Conservation (phyloP, 2,797 vertebrate species). For the Peromyscus eremicus region DNA sequence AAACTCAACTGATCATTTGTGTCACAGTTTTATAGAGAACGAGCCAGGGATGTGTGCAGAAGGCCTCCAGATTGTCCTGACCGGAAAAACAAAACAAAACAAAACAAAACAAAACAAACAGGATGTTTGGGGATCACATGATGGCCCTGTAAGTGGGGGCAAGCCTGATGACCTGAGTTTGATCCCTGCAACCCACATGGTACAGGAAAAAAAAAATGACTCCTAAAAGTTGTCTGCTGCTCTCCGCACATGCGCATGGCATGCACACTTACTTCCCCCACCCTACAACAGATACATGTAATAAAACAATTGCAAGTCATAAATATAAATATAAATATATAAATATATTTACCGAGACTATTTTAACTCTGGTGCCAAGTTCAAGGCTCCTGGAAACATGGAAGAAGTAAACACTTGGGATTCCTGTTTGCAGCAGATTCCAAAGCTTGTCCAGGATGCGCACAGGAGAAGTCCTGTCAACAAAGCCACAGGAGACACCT, state of each 20-base stretch:
- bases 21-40: neutral
- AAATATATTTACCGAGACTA: neutral
- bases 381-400: neutral
- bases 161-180: neutral
- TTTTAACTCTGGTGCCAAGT: constrained; percentile 21
- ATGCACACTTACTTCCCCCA: no score
- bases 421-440: neutral
- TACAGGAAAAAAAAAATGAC: neutral
- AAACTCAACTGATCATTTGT: neutral
- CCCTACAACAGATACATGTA: neutral
- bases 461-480: neutral
- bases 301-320: neutral
- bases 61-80: constrained; percentile 6
- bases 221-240: neutral
- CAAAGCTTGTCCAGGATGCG: neutral
- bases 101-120: no score
- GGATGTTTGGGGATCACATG: neutral
- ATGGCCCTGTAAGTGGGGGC: neutral
- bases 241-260: neutral
- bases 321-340: no score
- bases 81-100: neutral
- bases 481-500: neutral
- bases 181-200: neutral
- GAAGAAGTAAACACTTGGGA: neutral
- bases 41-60: neutral